Conservation (phyloP, 2,797 vertebrate genomes). For the Melanotaenia parkinsoni region DNA sequence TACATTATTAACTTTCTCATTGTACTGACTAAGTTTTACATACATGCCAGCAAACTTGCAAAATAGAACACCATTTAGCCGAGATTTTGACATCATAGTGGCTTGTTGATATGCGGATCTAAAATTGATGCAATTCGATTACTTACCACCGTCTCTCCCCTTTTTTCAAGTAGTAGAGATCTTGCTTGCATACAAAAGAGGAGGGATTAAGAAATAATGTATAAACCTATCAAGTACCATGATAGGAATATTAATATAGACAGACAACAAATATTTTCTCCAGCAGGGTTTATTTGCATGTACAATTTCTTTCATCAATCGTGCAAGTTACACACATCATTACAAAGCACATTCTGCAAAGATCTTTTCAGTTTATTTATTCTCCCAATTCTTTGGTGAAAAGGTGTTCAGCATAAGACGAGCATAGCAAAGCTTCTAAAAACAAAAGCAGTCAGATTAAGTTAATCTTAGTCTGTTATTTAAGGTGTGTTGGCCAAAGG, state of each 20-base stretch:
- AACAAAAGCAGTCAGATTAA: constrained; percentile 45
- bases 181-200: background rate
- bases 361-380: constrained; percentile 31
- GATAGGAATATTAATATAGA: constrained; percentile 2
- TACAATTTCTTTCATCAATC: constrained; percentile 63
- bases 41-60: no score
- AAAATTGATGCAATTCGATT: no score
- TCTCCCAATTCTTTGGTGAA: constrained; percentile 28
- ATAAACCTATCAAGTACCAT: background rate
- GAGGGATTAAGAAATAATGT: background rate
- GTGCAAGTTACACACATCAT: constrained; percentile 65
- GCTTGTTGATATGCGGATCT: no score
- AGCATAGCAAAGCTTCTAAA: constrained; percentile 58
- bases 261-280: constrained; percentile 50
- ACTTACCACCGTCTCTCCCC: no score
- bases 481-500: constrained; percentile 50
- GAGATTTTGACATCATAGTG: no score
- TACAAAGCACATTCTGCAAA: constrained; percentile 63
- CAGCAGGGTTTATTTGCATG: constrained; percentile 77
- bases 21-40: no score
- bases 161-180: background rate
- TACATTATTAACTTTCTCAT: no score
- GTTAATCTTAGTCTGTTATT: constrained; percentile 24
- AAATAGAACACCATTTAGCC: no score
- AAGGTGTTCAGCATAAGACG: constrained; percentile 34